Evolutionary conservation across 2,888 invertebrate genomes (phyloP).

Genomic region (Ennomos quercinarius): DNA sequence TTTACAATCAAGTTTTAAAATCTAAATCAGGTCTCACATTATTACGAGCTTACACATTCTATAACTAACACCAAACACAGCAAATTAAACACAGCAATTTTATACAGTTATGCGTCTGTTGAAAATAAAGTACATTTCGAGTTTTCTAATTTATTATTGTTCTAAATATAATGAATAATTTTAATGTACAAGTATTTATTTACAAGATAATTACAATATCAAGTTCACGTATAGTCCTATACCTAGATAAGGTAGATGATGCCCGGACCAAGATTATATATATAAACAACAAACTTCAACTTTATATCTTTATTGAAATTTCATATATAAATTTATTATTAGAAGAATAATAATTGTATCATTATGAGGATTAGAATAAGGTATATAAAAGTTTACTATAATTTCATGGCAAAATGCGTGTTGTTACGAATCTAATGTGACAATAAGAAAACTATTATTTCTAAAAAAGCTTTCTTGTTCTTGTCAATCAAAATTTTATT

Average conservation of each 20-base stretch:
- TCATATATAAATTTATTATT: slow-evolving; percentile 12
- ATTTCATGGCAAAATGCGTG: slow-evolving; percentile 9
- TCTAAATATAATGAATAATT: slow-evolving; percentile 39
- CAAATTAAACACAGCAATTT: slow-evolving; percentile 70
- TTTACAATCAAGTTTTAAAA: slow-evolving; percentile 42
- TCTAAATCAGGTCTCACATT: slow-evolving; percentile 69
- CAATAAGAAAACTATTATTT: slow-evolving; percentile 2
- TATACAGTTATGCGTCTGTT: slow-evolving; percentile 64
- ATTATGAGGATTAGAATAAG: slow-evolving; percentile 4
- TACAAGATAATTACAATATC: slow-evolving; percentile 18
- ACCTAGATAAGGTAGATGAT: slow-evolving; percentile 5
- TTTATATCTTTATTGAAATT: slow-evolving; percentile 20
- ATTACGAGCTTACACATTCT: slow-evolving; percentile 43
- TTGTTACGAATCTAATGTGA: slow-evolving; percentile 4
- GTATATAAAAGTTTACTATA: slow-evolving; percentile 11
- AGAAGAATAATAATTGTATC: slow-evolving; percentile 6
- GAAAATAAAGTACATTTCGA: slow-evolving; percentile 34
- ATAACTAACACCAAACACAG: slow-evolving; percentile 78
- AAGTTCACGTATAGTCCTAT: slow-evolving; percentile 3
- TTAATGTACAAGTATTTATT: slow-evolving; percentile 41
- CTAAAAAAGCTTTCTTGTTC: slow-evolving; percentile 7
- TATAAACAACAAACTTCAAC: slow-evolving; percentile 19
- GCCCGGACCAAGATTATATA: no score
- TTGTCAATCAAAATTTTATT: slow-evolving; percentile 4
- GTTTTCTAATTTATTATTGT: slow-evolving; percentile 37